Base-by-base conservation (phyloP, 2,113 vertebrate species). In the Erythrolamprus reginae region DNA sequence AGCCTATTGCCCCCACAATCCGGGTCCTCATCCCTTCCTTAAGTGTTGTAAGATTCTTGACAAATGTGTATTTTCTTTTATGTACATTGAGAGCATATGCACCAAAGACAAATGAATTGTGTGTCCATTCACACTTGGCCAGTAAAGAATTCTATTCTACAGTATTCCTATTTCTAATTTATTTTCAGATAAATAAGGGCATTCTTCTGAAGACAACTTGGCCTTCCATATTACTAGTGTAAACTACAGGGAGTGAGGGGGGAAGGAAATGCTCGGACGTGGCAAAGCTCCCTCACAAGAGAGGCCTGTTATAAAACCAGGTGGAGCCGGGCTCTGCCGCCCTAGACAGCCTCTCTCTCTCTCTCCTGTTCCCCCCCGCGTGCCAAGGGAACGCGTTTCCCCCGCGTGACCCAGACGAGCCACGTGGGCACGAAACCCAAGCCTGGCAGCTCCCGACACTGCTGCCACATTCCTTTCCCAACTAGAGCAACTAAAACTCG, bases 331-430 rank as follows among this genome's bases (percentile, higher is more conserved):
- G 26, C 24, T 19, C 65, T 50, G 17, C 82, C 6, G 77, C n/a
- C 33, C 47, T 26, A 56, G 13, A 58, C 52, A 21, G n/a, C 5
- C 24, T 15, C 61, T 48, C 8, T 38, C 33, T 10, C 24, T 15
- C 61, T 48, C 8, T 38, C 33, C 51, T 58, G 53, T 21, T 13
- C 88, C 5, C 21, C 88, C 5, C 15, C 21, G 52, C 33, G 52
- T 38, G 88, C 84, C 65, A 82, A 92, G 84, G 47, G 84, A 84
- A 51, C 24, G 1, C 2, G 38, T 52, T 82, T 82, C 28, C 83
- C 84, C 88, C 13, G 82, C 58, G 58, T 83, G 85, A 47, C 47
- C 85, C 33, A 33, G 56, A 58, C 90, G 83, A 91, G 70, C 90
- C 77, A 84, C 42, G 83, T 61, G 53, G 45, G 47, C 28, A 84